A percentile compares a stretch with the other conserved stretches of the same genome.
Evolutionary conservation across 2,888 invertebrate species (phyloP).

Genomic region (Morinoia aosen): DNA sequence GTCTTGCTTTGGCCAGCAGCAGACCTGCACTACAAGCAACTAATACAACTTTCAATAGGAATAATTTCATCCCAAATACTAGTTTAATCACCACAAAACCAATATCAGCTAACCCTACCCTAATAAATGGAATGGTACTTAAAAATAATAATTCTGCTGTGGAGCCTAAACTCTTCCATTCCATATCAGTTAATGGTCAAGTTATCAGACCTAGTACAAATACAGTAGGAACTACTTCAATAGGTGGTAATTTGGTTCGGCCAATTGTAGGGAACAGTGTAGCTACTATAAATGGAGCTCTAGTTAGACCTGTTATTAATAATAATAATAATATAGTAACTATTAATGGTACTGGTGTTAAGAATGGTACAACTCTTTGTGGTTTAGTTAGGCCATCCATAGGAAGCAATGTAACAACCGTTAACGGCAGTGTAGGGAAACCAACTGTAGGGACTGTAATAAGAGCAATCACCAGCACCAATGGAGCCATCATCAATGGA

Average conservation of each 20-base stretch:
- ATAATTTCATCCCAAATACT: not conserved
- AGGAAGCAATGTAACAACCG: not conserved
- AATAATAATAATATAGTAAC: not conserved
- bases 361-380: not conserved
- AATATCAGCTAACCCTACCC: not conserved
- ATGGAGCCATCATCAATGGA: not conserved
- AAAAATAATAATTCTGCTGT: not conserved
- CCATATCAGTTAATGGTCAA: not conserved
- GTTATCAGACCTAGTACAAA: slow-evolving; percentile 16
- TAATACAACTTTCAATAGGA: not conserved
- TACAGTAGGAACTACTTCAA: not conserved
- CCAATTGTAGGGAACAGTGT: not conserved
- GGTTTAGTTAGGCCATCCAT: not conserved
- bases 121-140: not conserved
- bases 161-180: not conserved
- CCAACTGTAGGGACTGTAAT: slow-evolving; percentile 25
- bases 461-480: not conserved
- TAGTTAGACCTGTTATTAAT: not conserved
- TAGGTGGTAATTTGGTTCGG: not conserved
- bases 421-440: not conserved
- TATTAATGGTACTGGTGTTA: not conserved
- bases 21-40: not conserved
- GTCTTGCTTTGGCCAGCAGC: not conserved
- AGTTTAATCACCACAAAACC: not conserved
- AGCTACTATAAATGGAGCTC: not conserved